These are phyloP conservation scores for Variabilichromis moorii DNA, from an alignment of 2,113 vertebrate species.

Conservation along the genomic window DNA sequence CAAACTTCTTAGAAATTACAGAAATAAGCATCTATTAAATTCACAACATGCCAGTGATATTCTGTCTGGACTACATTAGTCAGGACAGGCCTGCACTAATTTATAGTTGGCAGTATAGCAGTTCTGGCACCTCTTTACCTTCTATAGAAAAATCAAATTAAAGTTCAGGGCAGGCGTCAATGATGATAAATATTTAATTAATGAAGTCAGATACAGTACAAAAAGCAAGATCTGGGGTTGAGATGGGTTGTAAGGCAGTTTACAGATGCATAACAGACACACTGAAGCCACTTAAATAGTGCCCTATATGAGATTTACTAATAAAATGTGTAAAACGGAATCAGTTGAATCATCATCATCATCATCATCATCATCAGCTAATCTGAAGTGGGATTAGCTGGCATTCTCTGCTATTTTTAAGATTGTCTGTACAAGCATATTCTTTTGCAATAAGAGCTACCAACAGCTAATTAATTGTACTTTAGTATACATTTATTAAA, in stretches of 20 bases:
- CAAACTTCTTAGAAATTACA: neutral
- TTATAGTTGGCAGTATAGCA: neutral
- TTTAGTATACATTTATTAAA: neutral
- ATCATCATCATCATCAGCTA: neutral
- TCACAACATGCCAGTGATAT: neutral
- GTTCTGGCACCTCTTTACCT: neutral
- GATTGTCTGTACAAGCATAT: neutral
- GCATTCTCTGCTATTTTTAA: neutral
- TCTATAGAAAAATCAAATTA: neutral
- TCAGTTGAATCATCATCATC: neutral
- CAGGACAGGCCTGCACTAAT: neutral
- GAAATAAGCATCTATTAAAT: neutral
- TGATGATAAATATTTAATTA: neutral
- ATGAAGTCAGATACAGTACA: neutral
- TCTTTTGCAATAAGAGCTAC: neutral
- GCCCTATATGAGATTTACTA: neutral
- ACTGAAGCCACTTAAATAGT: neutral
- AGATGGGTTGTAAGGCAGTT: neutral
- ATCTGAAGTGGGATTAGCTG: neutral
- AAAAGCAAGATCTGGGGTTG: neutral
- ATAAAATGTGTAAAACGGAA: neutral
- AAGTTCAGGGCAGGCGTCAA: neutral
- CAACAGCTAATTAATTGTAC: neutral
- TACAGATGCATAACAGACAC: neutral
- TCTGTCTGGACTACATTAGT: neutral